phyloP scores from a whole-genome alignment of 2,797 vertebrate genomes.

The Heteromormyrus szaboi region DNA sequence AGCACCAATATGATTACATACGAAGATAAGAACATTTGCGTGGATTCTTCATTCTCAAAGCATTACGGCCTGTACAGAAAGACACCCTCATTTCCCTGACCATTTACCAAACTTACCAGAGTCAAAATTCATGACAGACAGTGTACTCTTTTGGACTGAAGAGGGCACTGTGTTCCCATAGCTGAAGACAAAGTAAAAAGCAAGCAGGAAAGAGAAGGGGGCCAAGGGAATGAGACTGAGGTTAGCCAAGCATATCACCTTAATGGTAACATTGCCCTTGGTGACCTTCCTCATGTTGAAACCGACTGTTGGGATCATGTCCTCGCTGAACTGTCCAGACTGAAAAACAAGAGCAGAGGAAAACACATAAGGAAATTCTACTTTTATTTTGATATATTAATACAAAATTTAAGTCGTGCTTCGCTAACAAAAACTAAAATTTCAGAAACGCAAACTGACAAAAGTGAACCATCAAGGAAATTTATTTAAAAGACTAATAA shows the following conservation, averaged over 20 bases:
- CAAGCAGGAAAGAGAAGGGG: not conserved
- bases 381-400: not conserved
- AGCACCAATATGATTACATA: not conserved
- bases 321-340: conserved; percentile 97
- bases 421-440: not conserved
- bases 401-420: not conserved
- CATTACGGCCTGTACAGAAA: not conserved
- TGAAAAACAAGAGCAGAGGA: conserved; percentile 45
- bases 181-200: not conserved
- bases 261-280: conserved; percentile 98
- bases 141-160: not conserved
- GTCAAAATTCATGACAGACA: not conserved
- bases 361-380: not conserved
- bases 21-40: not conserved
- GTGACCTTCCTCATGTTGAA: conserved; percentile 99
- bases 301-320: conserved; percentile 98
- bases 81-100: not conserved
- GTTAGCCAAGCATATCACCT: conserved; percentile 59
- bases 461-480: not conserved
- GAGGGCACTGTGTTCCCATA: not conserved
- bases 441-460: not conserved
- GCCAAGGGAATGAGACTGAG: not conserved
- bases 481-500: not conserved
- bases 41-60: not conserved
- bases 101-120: not conserved